Evolutionary conservation across 1,140 invertebrate genomes (phyloP).

Genomic region (Drosophila neocordata): DNA sequence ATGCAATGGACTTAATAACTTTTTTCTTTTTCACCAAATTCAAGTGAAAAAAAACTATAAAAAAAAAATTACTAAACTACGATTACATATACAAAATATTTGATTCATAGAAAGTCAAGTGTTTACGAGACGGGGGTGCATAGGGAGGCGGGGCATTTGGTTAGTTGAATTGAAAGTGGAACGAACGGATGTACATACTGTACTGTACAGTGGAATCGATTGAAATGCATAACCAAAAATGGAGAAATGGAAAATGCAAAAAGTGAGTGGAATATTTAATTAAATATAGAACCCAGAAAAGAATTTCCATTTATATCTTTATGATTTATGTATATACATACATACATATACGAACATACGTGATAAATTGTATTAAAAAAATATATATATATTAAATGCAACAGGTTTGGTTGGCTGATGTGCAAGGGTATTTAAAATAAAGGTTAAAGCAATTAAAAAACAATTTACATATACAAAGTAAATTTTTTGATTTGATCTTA

Average conservation of each 20-base stretch:
- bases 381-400: background rate
- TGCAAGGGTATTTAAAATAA: background rate
- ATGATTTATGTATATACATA: background rate
- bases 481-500: background rate
- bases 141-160: slow-evolving; percentile 8
- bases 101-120: slow-evolving; percentile 50
- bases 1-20: slow-evolving; percentile 41
- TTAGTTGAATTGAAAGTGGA: slow-evolving; percentile 60
- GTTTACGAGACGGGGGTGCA: slow-evolving; percentile 24
- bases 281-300: background rate
- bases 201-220: slow-evolving; percentile 45
- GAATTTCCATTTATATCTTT: background rate
- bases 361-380: background rate
- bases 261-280: slow-evolving; percentile 6
- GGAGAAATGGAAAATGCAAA: slow-evolving; percentile 10
- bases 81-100: slow-evolving; percentile 48
- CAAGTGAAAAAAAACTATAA: slow-evolving; percentile 26
- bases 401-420: background rate
- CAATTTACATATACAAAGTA: background rate
- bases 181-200: slow-evolving; percentile 68
- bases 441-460: slow-evolving; percentile 10
- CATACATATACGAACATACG: background rate
- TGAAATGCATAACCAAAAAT: background rate
- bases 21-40: too few relatives aligned
- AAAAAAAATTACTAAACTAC: slow-evolving; percentile 59